Evolutionary conservation across 2,888 invertebrate species (phyloP).

Genomic region (Andrena praecox): DNA sequence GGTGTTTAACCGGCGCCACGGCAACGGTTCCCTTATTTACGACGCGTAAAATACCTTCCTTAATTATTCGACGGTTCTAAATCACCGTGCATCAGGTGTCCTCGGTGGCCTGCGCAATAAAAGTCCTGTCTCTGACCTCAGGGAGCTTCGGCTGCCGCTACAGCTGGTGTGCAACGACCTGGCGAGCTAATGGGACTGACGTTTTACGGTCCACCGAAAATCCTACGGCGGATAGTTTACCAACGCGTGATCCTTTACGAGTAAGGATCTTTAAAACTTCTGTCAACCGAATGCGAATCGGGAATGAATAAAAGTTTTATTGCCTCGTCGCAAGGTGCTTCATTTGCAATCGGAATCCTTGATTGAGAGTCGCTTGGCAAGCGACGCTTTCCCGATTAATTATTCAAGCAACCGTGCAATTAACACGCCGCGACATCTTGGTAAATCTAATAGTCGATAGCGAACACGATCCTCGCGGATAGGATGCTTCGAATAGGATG

Average conservation of each 20-base stretch:
- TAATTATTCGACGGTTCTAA: slow-evolving; percentile 59
- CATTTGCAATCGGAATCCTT: neutral
- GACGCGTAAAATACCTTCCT: slow-evolving; percentile 54
- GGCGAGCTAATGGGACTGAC: slow-evolving; percentile 56
- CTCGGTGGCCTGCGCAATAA: slow-evolving; percentile 55
- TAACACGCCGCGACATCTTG: neutral
- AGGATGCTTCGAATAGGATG: neutral
- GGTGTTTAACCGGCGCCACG: slow-evolving; percentile 5
- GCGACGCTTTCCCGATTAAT: neutral
- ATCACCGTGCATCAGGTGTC: slow-evolving; percentile 52
- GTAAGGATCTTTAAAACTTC: slow-evolving; percentile 26
- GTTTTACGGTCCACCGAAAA: slow-evolving; percentile 49
- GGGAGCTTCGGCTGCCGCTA: slow-evolving; percentile 43
- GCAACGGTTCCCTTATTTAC: slow-evolving; percentile 49
- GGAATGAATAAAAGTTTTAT: slow-evolving; percentile 27
- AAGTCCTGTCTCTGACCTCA: slow-evolving; percentile 53
- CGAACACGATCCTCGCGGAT: neutral
- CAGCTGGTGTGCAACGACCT: slow-evolving; percentile 59
- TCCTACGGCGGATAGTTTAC: slow-evolving; percentile 7
- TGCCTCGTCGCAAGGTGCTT: neutral
- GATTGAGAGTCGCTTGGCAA: neutral
- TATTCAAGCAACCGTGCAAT: neutral
- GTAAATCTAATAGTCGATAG: neutral
- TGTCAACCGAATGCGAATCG: slow-evolving; percentile 32
- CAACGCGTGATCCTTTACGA: neutral